Evolutionary conservation across 2,888 invertebrate species (phyloP).

Genomic region (Poecilus cupreus): DNA sequence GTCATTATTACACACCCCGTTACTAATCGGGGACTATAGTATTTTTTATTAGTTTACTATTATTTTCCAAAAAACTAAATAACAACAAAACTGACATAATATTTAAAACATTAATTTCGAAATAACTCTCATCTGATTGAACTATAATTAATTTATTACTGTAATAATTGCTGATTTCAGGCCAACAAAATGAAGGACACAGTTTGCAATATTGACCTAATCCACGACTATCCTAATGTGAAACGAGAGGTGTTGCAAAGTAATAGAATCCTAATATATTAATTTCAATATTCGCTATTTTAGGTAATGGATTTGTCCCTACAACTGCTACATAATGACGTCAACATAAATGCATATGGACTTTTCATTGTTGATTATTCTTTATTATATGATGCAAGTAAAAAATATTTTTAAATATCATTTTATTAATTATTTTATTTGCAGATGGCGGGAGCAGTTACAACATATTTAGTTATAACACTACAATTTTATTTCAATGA

Average conservation of each 20-base stretch:
- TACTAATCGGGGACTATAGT: no score
- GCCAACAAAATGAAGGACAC: constrained; percentile 7
- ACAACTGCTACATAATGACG: neutral
- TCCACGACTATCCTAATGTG: neutral
- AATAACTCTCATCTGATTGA: no score
- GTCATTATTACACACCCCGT: no score
- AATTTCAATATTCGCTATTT: neutral
- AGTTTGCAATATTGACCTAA: neutral
- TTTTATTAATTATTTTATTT: neutral
- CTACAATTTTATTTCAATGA: no score
- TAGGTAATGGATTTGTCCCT: neutral
- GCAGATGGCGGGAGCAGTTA: neutral
- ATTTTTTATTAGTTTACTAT: no score
- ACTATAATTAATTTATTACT: neutral
- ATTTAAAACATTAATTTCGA: no score
- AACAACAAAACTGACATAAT: no score
- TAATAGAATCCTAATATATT: neutral
- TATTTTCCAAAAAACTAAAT: no score
- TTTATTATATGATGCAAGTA: constrained; percentile 3
- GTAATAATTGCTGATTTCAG: no score
- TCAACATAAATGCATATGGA: neutral
- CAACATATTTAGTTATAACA: no score
- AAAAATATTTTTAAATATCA: no score
- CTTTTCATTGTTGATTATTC: neutral
- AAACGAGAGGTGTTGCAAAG: no score